These are phyloP conservation scores for Acridotheres tristis DNA, from an alignment of 2,797 vertebrate species.

Conservation along the genomic window DNA sequence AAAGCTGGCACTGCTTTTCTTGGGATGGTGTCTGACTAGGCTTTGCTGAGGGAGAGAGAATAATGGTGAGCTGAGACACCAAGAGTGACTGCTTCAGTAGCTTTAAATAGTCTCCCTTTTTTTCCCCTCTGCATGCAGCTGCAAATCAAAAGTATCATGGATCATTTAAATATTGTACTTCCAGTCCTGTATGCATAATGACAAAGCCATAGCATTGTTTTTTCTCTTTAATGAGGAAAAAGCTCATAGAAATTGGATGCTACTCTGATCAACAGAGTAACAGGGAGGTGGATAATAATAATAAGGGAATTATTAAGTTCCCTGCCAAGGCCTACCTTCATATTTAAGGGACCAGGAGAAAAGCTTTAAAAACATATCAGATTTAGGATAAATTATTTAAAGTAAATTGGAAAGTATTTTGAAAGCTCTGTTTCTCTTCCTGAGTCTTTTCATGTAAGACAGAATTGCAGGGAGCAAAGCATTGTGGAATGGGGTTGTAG, in stretches of 20 bases:
- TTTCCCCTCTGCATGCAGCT: background rate
- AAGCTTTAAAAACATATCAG: background rate
- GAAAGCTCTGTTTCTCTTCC: background rate
- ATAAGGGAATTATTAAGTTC: background rate
- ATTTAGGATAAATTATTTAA: background rate
- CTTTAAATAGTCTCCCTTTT: background rate
- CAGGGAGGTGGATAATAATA: background rate
- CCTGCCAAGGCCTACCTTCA: background rate
- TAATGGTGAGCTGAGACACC: slow-evolving; percentile 21
- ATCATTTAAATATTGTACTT: slow-evolving; percentile 41
- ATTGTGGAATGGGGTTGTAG: background rate
- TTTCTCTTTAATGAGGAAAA: background rate
- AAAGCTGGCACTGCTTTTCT: slow-evolving; percentile 30
- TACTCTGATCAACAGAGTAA: background rate
- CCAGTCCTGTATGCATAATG: background rate
- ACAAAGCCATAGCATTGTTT: background rate
- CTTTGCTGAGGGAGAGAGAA: background rate
- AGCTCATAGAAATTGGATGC: background rate
- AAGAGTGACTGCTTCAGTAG: background rate
- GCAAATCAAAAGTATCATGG: slow-evolving; percentile 16
- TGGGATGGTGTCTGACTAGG: slow-evolving; percentile 14
- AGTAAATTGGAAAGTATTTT: background rate
- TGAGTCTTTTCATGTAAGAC: background rate
- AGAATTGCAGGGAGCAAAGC: background rate
- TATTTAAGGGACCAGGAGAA: background rate